Base-by-base conservation (phyloP, 2,113 vertebrate genomes). In the Odontesthes bonariensis region DNA sequence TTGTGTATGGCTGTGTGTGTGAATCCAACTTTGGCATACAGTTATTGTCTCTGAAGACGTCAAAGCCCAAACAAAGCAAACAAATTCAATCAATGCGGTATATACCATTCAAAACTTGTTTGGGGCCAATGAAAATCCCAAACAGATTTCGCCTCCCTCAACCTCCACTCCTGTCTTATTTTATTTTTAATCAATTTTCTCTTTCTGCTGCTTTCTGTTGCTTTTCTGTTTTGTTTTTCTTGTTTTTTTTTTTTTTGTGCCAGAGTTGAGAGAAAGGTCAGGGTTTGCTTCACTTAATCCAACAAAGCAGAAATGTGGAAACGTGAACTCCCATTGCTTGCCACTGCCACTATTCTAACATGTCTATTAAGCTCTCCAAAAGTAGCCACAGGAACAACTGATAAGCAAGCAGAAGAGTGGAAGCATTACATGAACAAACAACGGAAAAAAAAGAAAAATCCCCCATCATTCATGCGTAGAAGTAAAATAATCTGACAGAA, bases 201-300 rank as follows among this genome's bases (percentile, higher is more conserved):
- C 3, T 27, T 27, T 27, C 3, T 27, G 27, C 27, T 27, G 27
- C 2, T 27, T 4, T 14, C 8, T 42, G 5, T 76, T 53, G 47
- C 13, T 38, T 33, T 58, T 35, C 32, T 71, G 27, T 53, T 52
- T 58, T 70, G 8, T 8, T 16, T 61, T 65, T 72, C 52, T 74
- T 79, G 67, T 49, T 77, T 84, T n/a, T n/a, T n/a, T n/a, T n/a
- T n/a, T n/a, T 60, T 78, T 67, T 81, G 64, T 64, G 46, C 78
- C 33, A 44, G 69, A 79, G 66, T 67, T 79, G 57, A 78, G 70
- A 69, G 77, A 81, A 87, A 78, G 85, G 83, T 87, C 83, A 82
- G 33, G 70, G 70, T 86, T 79, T 49, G 69, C 59, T 81, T 89
- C 76, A 88, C 75, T 88, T 83, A 86, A 92, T 86, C 82, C 85